These are phyloP conservation scores for Colaptes auratus DNA, from an alignment of 2,113 vertebrate species.

Conservation along the genomic window DNA sequence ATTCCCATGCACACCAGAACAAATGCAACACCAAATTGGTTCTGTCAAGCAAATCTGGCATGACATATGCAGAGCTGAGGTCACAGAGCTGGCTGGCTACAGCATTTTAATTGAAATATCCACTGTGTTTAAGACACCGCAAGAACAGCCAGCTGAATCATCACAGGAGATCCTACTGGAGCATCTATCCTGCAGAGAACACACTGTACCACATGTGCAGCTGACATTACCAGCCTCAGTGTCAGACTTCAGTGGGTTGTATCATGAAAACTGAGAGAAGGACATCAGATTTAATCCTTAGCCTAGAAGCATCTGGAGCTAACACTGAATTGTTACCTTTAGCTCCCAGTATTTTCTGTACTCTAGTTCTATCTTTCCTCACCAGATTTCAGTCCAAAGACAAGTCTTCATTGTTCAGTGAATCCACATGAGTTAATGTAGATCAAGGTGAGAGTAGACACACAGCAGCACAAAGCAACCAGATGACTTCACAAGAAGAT, in stretches of 20 bases:
- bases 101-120: conserved; percentile 7
- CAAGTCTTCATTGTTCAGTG: background rate
- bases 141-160: background rate
- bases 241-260: background rate
- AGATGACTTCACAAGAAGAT: background rate
- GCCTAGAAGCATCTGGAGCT: background rate
- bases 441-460: background rate
- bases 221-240: background rate
- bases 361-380: background rate
- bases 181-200: background rate
- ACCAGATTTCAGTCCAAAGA: background rate
- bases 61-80: background rate
- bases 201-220: background rate
- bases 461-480: background rate
- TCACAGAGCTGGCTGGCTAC: background rate
- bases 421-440: background rate
- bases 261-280: background rate
- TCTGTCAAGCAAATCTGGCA: conserved; percentile 1
- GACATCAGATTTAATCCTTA: background rate
- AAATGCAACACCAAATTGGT: background rate
- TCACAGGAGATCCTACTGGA: background rate
- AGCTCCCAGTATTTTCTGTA: background rate
- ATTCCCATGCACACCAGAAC: conserved; percentile 24
- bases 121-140: background rate
- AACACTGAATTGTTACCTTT: background rate